A percentile compares a stretch with the other conserved stretches of the same genome.
These are phyloP conservation scores for Ataeniobius toweri DNA, from an alignment of 2,797 vertebrate species.

Conservation along the genomic window DNA sequence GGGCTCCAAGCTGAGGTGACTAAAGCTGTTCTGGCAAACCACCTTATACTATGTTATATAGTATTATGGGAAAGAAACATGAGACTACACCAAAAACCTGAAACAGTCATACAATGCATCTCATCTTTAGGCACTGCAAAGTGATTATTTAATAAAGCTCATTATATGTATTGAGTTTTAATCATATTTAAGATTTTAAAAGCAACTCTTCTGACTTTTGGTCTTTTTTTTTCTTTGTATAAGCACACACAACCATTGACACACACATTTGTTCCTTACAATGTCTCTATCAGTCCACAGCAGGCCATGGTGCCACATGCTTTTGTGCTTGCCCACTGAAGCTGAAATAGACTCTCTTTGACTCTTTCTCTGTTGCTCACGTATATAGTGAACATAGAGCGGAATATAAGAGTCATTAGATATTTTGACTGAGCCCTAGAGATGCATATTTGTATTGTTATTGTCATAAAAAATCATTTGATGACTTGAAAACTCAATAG, in stretches of 20 bases:
- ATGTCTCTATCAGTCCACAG: slow-evolving; percentile 84
- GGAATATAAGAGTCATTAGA: slow-evolving; percentile 20
- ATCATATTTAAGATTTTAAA: not conserved
- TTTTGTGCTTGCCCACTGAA: slow-evolving; percentile 94
- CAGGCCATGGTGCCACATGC: slow-evolving; percentile 87
- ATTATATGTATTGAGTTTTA: slow-evolving; percentile 2
- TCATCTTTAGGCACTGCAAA: slow-evolving; percentile 1
- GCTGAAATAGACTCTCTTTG: slow-evolving; percentile 80
- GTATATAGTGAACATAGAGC: slow-evolving; percentile 17
- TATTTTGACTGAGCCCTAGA: slow-evolving; percentile 84
- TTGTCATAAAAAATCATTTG: not conserved
- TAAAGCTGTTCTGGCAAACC: not conserved
- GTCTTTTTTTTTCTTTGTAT: slow-evolving; percentile 1
- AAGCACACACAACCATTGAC: slow-evolving; percentile 13
- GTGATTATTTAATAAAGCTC: not conserved
- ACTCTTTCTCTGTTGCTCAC: slow-evolving; percentile 13
- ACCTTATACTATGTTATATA: slow-evolving; percentile 4
- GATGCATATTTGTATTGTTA: slow-evolving; percentile 66
- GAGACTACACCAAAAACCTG: not conserved
- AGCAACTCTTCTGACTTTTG: slow-evolving; percentile 4
- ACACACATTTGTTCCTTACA: slow-evolving; percentile 23
- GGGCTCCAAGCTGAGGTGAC: slow-evolving; percentile 32
- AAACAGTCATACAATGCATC: not conserved
- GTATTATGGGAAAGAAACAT: not conserved
- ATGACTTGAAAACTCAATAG: no score